Base-by-base conservation (phyloP, 2,797 vertebrate genomes). In the Geotrypetes seraphini region DNA sequence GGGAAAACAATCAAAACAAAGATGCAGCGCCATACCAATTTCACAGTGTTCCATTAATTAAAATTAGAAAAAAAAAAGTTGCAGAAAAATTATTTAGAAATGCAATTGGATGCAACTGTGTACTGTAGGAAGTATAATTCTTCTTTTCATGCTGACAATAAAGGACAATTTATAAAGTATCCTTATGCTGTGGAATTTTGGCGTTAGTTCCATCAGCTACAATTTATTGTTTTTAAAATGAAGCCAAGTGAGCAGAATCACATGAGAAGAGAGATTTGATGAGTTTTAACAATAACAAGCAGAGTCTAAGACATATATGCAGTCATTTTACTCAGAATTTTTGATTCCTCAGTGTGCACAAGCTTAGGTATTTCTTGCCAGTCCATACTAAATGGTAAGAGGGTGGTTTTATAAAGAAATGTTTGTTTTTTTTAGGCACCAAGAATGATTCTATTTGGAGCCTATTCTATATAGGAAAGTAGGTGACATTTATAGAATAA, bases 201-300 rank as follows among this genome's bases (percentile, higher is more conserved):
- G 60, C 60, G 48, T 56, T 43, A 31, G 40, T 66, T 52, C 66
- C 53, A 73, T 31, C 37, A 60, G 66, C 66, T 73, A 53, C 63
- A 67, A 78, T 67, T 47, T 64, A 60, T 60, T 76, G 53, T 66
- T 72, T 63, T 53, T 67, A 52, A 74, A 77, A 62, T 55, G 71
- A 71, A 63, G 64, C 60, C 71, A 75, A 77, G 52, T 69, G 78
- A 76, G 72, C 46, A 76, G 49, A 60, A 33, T 61, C 74, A 19
- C 60, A 42, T 1, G 43, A 69, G 68, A 63, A 68, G 68, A 66
- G 30, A 36, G 40, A 56, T 64, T 64, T 72, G 71, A 74, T 73
- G 67, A 76, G 15, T 44, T 53, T 46, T 53, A 39, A 57, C 51
- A 53, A 63, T 64, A 76, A 73, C 72, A 74, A 76, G 73, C 78